phyloP scores from a whole-genome alignment of 2,797 vertebrate genomes.

The Rhabdophis nuchalis region DNA sequence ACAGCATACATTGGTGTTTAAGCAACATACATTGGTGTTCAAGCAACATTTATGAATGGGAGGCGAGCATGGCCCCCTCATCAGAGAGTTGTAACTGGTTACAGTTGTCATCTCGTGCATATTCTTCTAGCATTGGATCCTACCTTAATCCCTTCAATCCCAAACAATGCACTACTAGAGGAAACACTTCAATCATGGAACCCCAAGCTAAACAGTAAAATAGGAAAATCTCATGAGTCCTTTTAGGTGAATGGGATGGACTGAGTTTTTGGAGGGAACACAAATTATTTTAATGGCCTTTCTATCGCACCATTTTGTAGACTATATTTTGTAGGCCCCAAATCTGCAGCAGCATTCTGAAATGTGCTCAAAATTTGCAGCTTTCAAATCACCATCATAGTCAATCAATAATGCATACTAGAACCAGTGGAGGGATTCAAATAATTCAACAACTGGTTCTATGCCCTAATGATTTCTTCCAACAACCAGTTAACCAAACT shows the following conservation, averaged over 20 bases:
- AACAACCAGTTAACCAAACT: no score
- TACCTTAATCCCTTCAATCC: background rate
- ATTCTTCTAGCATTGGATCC: background rate
- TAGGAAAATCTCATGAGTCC: background rate
- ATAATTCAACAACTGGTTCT: no score
- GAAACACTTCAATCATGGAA: background rate
- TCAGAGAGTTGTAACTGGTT: background rate
- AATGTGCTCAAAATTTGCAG: background rate
- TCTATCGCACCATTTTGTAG: background rate
- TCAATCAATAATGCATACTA: background rate
- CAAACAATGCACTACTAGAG: background rate
- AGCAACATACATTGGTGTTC: background rate
- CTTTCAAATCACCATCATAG: background rate
- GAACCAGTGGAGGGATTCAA: no score
- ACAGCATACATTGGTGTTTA: background rate
- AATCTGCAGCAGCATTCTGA: background rate
- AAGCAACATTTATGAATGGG: background rate
- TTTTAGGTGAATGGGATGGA: background rate
- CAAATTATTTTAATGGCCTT: background rate
- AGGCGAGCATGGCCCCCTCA: background rate
- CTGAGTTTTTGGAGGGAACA: background rate
- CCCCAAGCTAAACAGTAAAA: background rate
- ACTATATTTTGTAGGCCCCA: background rate
- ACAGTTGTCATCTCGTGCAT: background rate
- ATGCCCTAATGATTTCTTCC: no score